These are phyloP conservation scores for Diachasma alloeum DNA, from an alignment of 1,140 invertebrate genomes.

Conservation along the genomic window DNA sequence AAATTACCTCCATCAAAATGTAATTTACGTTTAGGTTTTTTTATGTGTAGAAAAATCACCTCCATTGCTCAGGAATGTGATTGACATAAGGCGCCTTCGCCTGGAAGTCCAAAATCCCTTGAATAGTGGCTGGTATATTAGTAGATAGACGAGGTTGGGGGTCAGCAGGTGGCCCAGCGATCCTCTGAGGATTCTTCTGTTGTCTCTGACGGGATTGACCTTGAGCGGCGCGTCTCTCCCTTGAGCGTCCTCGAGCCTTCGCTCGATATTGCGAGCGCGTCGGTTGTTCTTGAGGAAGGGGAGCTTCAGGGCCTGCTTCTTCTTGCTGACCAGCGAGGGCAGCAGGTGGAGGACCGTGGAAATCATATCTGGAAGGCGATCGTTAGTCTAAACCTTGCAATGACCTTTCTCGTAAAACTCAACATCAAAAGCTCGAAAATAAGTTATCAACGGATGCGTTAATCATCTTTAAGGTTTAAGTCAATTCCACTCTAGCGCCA, in stretches of 20 bases:
- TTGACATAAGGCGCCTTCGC: constrained; percentile 60
- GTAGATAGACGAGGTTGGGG: constrained; percentile 49
- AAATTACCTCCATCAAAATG: no score
- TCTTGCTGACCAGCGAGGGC: constrained; percentile 3
- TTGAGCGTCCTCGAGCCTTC: constrained; percentile 21
- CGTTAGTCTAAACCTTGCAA: not conserved
- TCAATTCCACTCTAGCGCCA: no score
- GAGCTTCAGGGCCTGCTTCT: not conserved
- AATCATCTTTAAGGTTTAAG: no score
- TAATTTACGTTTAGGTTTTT: no score
- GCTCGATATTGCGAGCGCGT: constrained; percentile 27
- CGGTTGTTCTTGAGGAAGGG: constrained; percentile 19
- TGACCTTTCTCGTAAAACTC: no score
- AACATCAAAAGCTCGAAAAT: no score
- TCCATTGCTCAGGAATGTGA: constrained; percentile 58
- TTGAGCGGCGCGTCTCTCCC: constrained; percentile 22
- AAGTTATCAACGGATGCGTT: no score
- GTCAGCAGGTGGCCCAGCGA: constrained; percentile 43
- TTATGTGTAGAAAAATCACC: constrained; percentile 46
- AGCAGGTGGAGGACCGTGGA: constrained; percentile 29
- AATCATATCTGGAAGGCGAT: constrained; percentile 45
- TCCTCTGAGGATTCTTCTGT: constrained; percentile 37
- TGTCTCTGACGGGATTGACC: constrained; percentile 6
- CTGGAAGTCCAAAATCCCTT: constrained; percentile 54
- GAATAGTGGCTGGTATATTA: constrained; percentile 51